Percentiles rank a stretch among this genome's conserved stretches.
Evolutionary conservation across 1,140 invertebrate species (phyloP).

Genomic region (Dinoponera quadriceps): DNA sequence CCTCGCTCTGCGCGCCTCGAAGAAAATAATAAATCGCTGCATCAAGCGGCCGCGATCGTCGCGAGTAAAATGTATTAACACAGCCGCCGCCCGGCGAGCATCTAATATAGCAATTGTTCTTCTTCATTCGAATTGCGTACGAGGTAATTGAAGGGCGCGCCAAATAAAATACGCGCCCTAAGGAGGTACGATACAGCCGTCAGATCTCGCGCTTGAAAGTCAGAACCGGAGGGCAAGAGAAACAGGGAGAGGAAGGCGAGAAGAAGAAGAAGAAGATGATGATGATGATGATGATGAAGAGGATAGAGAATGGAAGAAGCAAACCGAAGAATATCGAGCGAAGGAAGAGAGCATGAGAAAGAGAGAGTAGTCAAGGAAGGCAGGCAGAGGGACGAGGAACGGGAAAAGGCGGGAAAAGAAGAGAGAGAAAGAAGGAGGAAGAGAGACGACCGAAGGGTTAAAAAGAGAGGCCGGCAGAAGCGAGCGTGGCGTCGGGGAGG

Average conservation of each 20-base stretch:
- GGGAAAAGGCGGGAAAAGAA: not conserved
- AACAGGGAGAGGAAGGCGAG: not conserved
- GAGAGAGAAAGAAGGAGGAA: not conserved
- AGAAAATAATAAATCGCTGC: slow-evolving; percentile 56
- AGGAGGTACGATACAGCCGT: slow-evolving; percentile 63
- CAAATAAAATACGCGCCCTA: slow-evolving; percentile 46
- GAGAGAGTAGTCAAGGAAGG: not conserved
- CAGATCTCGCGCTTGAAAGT: slow-evolving; percentile 55
- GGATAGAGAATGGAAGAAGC: not conserved
- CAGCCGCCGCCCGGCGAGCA: slow-evolving; percentile 41
- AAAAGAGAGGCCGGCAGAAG: slow-evolving; percentile 25
- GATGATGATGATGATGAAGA: too few relatives aligned
- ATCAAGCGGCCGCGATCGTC: slow-evolving; percentile 40
- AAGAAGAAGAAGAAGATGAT: slow-evolving; percentile 14
- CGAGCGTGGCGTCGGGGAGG: not conserved
- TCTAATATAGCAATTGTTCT: slow-evolving; percentile 64
- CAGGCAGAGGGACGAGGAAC: not conserved
- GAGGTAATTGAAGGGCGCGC: slow-evolving; percentile 50
- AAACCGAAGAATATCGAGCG: slow-evolving; percentile 8
- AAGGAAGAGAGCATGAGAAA: too few relatives aligned
- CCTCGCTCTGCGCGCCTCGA: not conserved
- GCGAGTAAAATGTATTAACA: slow-evolving; percentile 59
- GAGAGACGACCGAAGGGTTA: slow-evolving; percentile 4
- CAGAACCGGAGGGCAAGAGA: slow-evolving; percentile 43
- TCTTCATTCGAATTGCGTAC: slow-evolving; percentile 45